These are phyloP conservation scores for Trachelipus rathkii DNA, from an alignment of 1,140 invertebrate genomes.

Conservation along the genomic window DNA sequence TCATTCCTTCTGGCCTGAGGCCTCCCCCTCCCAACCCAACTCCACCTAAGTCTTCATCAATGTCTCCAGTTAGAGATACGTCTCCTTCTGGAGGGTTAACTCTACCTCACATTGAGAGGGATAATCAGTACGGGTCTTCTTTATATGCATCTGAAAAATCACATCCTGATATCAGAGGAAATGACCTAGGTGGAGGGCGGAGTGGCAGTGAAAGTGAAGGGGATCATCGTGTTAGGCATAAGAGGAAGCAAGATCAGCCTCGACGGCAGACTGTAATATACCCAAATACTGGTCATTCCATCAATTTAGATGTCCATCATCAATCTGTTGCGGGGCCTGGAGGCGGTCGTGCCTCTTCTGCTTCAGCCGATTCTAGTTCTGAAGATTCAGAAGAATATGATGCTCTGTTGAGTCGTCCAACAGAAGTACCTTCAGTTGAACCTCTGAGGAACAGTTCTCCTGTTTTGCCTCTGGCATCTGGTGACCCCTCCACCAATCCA, in stretches of 20 bases:
- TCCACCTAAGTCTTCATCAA: neutral
- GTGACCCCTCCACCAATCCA: conserved; percentile 8
- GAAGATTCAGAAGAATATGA: conserved; percentile 41
- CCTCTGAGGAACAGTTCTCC: conserved; percentile 19
- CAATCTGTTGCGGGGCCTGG: neutral
- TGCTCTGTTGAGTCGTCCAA: conserved; percentile 22
- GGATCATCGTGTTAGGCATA: conserved; percentile 38
- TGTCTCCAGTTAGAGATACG: neutral
- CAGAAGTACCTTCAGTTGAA: conserved; percentile 28
- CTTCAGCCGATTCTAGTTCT: conserved; percentile 33
- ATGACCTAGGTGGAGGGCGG: conserved; percentile 26
- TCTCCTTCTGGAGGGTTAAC: neutral
- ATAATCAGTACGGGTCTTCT: neutral
- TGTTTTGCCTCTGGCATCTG: conserved; percentile 16
- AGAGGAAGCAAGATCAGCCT: conserved; percentile 43
- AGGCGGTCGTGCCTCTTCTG: neutral
- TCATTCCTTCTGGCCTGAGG: neutral
- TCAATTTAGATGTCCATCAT: too few relatives aligned
- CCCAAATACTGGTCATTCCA: conserved; percentile 23
- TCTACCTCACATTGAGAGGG: neutral
- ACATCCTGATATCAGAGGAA: conserved; percentile 6
- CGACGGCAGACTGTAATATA: conserved; percentile 43
- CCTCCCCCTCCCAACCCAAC: neutral
- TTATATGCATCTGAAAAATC: neutral
- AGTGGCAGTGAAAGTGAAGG: conserved; percentile 42